phyloP scores from a whole-genome alignment of 2,113 vertebrate species.

The Ondatra zibethicus region DNA sequence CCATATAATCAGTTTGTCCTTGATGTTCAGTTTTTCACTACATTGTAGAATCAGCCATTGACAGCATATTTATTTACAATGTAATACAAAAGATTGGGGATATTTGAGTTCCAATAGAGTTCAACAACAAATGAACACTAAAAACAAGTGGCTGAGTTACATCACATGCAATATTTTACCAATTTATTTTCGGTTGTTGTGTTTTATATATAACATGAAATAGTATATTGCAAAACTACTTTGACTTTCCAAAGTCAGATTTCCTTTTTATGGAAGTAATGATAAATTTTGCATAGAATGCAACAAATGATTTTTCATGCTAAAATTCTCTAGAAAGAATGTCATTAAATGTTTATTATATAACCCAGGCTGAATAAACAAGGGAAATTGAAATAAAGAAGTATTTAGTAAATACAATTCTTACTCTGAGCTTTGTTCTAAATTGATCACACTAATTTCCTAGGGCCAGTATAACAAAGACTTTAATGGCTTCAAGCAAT shows the following conservation, averaged over 20 bases:
- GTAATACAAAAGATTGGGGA: not conserved
- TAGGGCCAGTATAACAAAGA: not conserved
- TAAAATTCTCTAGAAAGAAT: slow-evolving; percentile 8
- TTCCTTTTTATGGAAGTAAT: not conserved
- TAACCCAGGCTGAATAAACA: not conserved
- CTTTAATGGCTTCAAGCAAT: not conserved
- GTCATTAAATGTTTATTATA: not conserved
- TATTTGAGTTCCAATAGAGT: not conserved
- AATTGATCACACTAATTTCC: not conserved
- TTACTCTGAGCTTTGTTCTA: not conserved
- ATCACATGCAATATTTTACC: not conserved
- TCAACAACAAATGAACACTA: not conserved
- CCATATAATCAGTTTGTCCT: not conserved
- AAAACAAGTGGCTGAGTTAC: not conserved
- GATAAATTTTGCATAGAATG: not conserved
- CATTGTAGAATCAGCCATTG: not conserved
- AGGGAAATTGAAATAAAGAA: not conserved
- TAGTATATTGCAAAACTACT: not conserved
- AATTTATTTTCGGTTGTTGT: not conserved
- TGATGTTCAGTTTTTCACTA: not conserved
- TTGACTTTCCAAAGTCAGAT: not conserved
- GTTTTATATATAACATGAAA: not conserved
- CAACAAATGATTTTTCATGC: not conserved
- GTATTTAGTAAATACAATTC: not conserved
- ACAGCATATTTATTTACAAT: not conserved